Evolutionary conservation across 2,113 vertebrate species (phyloP).

Genomic region (Parotia lawesii): DNA sequence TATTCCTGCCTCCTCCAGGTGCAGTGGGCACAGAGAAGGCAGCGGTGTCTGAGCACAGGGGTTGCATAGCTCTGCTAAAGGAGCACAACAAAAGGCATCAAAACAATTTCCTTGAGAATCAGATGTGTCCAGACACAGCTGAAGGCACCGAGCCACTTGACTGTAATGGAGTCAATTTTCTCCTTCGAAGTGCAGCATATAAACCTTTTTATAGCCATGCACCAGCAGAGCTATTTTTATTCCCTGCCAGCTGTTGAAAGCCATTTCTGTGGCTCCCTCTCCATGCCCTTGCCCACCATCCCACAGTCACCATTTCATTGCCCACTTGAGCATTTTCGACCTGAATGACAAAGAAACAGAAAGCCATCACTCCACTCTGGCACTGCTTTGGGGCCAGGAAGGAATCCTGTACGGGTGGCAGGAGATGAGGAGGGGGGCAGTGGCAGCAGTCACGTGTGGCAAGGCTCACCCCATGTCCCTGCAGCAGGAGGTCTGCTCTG

Average conservation of each 20-base stretch:
- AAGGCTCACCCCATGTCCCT: not conserved
- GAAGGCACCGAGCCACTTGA: not conserved
- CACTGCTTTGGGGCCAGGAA: not conserved
- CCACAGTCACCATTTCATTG: not conserved
- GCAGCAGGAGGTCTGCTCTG: accelerated
- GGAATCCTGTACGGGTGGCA: accelerated
- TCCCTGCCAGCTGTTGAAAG: not conserved
- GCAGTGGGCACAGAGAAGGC: accelerated
- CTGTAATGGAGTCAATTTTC: slow-evolving; percentile 23
- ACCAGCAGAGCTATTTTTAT: not conserved
- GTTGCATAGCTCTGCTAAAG: not conserved
- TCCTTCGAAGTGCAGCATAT: not conserved
- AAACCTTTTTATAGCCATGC: not conserved
- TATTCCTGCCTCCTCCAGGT: not conserved
- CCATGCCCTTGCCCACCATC: not conserved
- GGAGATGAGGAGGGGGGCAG: not conserved
- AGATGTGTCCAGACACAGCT: slow-evolving; percentile 7
- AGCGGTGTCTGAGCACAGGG: not conserved
- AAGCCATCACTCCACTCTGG: not conserved
- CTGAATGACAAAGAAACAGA: not conserved
- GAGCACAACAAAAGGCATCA: not conserved
- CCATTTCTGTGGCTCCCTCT: not conserved
- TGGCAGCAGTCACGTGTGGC: accelerated
- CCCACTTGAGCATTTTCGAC: not conserved
- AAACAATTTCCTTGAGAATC: not conserved